These are phyloP conservation scores for Epinephelus lanceolatus DNA, from an alignment of 2,113 vertebrate genomes.

Conservation along the genomic window DNA sequence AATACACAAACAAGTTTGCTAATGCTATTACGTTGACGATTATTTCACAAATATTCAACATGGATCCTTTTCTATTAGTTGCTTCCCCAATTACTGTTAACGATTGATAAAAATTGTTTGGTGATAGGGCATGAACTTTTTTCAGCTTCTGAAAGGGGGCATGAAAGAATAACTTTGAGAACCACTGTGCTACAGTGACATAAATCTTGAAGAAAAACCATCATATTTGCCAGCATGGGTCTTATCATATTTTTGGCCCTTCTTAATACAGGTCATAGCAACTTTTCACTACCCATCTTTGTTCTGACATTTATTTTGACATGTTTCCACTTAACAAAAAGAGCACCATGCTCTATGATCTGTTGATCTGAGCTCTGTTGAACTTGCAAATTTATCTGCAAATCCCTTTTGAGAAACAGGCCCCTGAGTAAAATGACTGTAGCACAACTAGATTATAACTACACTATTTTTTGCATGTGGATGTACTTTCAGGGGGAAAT, in stretches of 20 bases:
- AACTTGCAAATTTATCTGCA: neutral
- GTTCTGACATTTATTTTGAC: neutral
- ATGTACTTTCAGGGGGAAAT: neutral
- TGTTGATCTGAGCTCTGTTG: neutral
- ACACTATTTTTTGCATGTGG: neutral
- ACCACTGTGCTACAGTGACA: neutral
- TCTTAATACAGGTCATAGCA: neutral
- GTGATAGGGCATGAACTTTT: no score
- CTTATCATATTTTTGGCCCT: neutral
- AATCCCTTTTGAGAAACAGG: neutral
- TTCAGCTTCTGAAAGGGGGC: no score
- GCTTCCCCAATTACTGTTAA: no score
- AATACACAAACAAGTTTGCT: no score
- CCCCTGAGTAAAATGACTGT: neutral
- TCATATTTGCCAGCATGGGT: no score
- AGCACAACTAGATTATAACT: neutral
- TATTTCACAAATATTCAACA: no score
- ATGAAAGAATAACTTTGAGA: no score
- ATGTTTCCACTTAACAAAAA: neutral
- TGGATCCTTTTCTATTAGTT: no score
- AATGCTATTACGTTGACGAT: no score
- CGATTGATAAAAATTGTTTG: no score
- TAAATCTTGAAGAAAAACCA: no score
- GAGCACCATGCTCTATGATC: neutral
- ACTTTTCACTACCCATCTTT: neutral